phyloP scores from a whole-genome alignment of 2,113 vertebrate species.

The Brienomyrus brachyistius region DNA sequence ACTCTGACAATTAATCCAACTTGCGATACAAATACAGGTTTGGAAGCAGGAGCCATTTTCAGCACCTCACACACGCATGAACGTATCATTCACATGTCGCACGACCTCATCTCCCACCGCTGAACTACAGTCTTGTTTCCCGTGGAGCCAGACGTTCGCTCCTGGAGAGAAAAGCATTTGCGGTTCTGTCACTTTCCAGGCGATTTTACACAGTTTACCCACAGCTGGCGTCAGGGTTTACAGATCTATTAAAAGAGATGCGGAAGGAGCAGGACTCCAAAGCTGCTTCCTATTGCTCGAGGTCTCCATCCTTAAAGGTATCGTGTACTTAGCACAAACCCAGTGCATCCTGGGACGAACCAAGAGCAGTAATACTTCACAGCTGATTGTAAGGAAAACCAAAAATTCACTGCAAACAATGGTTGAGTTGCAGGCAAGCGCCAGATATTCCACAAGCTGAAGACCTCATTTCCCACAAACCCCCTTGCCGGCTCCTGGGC shows the following conservation, averaged over 20 bases:
- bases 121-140: not conserved
- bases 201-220: not conserved
- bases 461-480: not conserved
- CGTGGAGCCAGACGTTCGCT: not conserved
- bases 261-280: not conserved
- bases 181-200: not conserved
- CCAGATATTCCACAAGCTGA: not conserved
- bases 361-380: not conserved
- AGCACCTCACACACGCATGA: not conserved
- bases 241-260: not conserved
- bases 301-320: not conserved
- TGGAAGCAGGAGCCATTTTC: not conserved
- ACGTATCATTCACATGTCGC: not conserved
- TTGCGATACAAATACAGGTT: not conserved
- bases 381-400: not conserved
- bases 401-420: not conserved
- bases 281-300: not conserved
- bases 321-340: not conserved
- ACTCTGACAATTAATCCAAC: not conserved
- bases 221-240: not conserved
- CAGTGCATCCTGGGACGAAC: not conserved
- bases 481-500: not conserved
- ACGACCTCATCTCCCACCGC: not conserved
- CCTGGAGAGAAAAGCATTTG: not conserved
- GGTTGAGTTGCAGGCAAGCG: not conserved